Conservation (phyloP, 2,797 vertebrate genomes). For the Mionectes olivaceus region DNA sequence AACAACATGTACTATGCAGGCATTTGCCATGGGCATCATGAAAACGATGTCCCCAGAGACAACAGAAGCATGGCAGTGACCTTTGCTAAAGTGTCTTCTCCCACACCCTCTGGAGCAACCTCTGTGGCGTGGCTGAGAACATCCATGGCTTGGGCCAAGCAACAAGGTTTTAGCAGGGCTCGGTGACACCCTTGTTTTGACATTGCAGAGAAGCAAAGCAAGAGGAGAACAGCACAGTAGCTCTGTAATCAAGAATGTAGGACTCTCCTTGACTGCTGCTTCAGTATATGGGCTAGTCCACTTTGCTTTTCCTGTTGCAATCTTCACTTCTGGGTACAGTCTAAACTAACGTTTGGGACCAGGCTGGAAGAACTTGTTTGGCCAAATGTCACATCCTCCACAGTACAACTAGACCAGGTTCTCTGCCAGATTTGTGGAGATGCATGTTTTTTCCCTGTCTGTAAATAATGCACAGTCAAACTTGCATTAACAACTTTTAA, state of each 20-base stretch:
- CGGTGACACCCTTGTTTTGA: background rate
- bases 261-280: background rate
- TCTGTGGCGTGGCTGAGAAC: rapidly evolving
- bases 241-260: background rate
- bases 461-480: background rate
- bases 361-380: background rate
- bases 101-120: background rate
- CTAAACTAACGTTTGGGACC: background rate
- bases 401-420: background rate
- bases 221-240: background rate
- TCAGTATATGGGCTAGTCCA: rapidly evolving
- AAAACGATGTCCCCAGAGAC: background rate
- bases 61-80: background rate
- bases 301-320: background rate
- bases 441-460: background rate
- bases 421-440: background rate
- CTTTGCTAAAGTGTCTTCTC: background rate
- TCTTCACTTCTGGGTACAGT: background rate
- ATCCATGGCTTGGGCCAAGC: background rate
- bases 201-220: background rate
- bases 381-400: background rate
- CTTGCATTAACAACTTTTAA: background rate
- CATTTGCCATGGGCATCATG: background rate
- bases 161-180: background rate
- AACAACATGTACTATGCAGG: background rate